Base-by-base conservation (phyloP, 2,113 vertebrate species). In the Empidonax traillii region DNA sequence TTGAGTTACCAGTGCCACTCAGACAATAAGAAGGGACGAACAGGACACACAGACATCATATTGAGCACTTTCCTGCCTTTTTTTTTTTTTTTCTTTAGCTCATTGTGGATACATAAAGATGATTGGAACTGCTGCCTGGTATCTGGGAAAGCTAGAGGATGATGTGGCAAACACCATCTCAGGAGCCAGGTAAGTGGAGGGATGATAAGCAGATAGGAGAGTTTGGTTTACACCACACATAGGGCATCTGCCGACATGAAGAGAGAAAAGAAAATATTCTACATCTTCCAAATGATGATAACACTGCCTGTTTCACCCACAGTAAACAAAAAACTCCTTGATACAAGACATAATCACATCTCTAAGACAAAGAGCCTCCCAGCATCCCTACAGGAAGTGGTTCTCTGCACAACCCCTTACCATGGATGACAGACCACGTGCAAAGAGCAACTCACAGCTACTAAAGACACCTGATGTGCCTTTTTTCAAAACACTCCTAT, bases 381-480 rank as follows among this genome's bases (percentile, higher is more conserved):
- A 55, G 13, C 10, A 58, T 18, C 39, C 33, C 27, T 51, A 9
- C 6, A 13, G n/a, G 52, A 81, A 71, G 27, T 8, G 14, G 7
- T 51, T 82, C n/a, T 58, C 6, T 44, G 12, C 28, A 37, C 33
- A 35, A 7, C 0, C 8, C 24, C 27, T 59, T 62, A 47, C 18
- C 0, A 0, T 7, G 10, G 14, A 51, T 20, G 15, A 35, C n/a
- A 63, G 33, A 63, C 8, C 24, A 37, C 12, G 15, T 0, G 2
- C 22, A 90, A 53, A 71, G 31, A 67, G 21, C 10, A 53, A 2
- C 12, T 84, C 23, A 14, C 5, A 77, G 24, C 19, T 62, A 9
- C 21, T 8, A 51, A 76, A 59, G 19, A 46, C 9, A 66, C 1
- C 28, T 28, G 5, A 27, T 25, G 4, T 12, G 8, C 55, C 3